Evolutionary conservation across 2,797 vertebrate genomes (phyloP), one percentile per base, ranked within the genome.

Genomic region (Atherinosoma microstoma): DNA sequence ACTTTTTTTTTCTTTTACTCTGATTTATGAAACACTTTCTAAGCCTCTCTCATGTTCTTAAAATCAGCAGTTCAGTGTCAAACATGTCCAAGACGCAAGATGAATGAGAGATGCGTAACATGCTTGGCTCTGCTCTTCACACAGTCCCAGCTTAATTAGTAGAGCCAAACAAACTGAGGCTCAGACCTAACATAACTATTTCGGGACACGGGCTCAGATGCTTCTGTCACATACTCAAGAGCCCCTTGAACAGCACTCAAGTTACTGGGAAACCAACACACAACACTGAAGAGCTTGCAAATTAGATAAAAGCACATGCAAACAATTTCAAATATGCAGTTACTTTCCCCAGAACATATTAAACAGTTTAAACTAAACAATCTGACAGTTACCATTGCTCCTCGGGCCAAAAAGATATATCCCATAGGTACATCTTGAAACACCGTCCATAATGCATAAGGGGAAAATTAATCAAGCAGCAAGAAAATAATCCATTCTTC

Each of bases 121-220:
- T 64, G 68, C 78, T 36, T 70, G 68, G 70, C 63, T 73, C 56
- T 62, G 59, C 75, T 88, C 74, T 70, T 73, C 78, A 64, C 70
- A 70, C 59, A 84, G 74, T 77, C 58, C 63, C 63, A 68, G 79
- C 66, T 87, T 91, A 93, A 93, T 94, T 91, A 93, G 84, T 47
- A 40, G 75, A 84, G 76, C 80, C 84, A 84, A 93, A 92, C 89
- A 89, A 86, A 84, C 78, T 64, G 76, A 87, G 75, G 68, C 84
- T 79, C 76, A 82, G 76, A 87, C 88, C 83, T 83, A 89, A 91
- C 92, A 90, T 79, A 89, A 88, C 91, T 92, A 92, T 93, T 93
- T 91, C 88, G 91, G 91, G 87, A 90, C 73, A 70, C 3, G 27
- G 66, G 73, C 86, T 83, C 69, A 73, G 84, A 88, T 87, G 78